Conservation (phyloP, 2,888 invertebrate species). For the Drosophila anomelani region DNA sequence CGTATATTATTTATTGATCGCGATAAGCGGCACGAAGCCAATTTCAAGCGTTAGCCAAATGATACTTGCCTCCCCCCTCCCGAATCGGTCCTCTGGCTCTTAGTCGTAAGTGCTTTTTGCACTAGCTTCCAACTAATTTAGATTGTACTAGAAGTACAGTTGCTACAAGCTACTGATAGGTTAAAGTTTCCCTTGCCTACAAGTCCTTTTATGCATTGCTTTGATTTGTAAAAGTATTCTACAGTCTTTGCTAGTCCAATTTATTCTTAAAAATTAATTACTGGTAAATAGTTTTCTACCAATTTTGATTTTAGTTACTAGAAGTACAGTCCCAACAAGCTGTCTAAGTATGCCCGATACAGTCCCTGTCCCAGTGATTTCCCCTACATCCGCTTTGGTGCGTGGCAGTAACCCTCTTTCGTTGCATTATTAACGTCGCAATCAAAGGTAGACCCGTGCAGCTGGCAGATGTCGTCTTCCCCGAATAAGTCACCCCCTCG, state of each 20-base stretch:
- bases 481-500: constrained; percentile 64
- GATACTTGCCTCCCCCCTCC: constrained; percentile 52
- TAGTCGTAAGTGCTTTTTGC: constrained; percentile 55
- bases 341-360: background rate
- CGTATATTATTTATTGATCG: constrained; percentile 85
- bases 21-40: constrained; percentile 84
- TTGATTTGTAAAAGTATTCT: background rate
- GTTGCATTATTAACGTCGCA: constrained; percentile 66
- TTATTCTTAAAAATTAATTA: too few relatives aligned
- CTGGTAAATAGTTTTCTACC: background rate
- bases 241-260: background rate
- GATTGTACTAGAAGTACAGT: constrained; percentile 17
- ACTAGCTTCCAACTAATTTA: constrained; percentile 39
- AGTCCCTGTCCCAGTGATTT: constrained; percentile 35
- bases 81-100: constrained; percentile 10
- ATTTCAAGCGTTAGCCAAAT: constrained; percentile 74
- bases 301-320: background rate
- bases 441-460: constrained; percentile 62
- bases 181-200: background rate
- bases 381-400: constrained; percentile 59
- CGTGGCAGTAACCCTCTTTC: constrained; percentile 62
- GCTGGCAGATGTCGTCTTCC: constrained; percentile 67
- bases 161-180: background rate
- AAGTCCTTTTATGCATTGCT: background rate
- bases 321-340: constrained; percentile 19